Conservation (phyloP, 2,113 vertebrate species). For the Tichodroma muraria region DNA sequence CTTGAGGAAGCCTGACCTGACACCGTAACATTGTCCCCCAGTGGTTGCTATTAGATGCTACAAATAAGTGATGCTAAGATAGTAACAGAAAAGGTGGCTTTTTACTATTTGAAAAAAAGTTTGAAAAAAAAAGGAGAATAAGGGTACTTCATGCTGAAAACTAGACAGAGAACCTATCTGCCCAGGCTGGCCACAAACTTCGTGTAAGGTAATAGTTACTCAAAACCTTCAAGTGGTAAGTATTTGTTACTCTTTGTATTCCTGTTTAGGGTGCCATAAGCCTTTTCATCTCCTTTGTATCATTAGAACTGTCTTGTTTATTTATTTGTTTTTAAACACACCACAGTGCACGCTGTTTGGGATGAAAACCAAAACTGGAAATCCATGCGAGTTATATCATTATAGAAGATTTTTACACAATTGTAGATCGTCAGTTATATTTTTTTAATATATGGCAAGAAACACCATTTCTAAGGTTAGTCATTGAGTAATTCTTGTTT, state of each 20-base stretch:
- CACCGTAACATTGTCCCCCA: background rate
- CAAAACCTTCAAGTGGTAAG: background rate
- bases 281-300: background rate
- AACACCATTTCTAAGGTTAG: background rate
- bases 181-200: background rate
- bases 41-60: background rate
- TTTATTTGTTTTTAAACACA: background rate
- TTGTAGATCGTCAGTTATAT: background rate
- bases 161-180: background rate
- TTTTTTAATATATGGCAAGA: background rate
- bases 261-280: background rate
- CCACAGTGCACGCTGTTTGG: rapidly evolving
- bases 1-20: background rate
- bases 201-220: background rate
- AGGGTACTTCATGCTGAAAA: background rate
- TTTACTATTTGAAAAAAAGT: background rate
- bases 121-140: background rate
- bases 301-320: background rate
- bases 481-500: background rate
- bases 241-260: background rate
- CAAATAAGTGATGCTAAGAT: background rate
- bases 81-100: background rate
- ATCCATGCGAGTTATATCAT: background rate
- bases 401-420: background rate
- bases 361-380: background rate